Percentiles rank a stretch among this genome's conserved stretches.
phyloP scores from a whole-genome alignment of 2,113 vertebrate genomes.

The Pampusana beccarii region DNA sequence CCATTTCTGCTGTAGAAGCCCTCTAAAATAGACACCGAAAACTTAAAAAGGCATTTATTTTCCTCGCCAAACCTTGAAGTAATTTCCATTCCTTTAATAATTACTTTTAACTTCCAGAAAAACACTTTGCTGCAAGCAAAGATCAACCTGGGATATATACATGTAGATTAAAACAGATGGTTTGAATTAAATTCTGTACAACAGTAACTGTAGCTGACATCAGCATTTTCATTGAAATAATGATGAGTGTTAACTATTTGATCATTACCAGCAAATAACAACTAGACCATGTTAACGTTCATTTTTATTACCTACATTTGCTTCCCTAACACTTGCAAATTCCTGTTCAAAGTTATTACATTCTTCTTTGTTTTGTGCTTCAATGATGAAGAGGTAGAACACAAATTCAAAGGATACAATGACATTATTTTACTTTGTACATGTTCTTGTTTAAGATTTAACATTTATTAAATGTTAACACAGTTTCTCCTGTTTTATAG shows the following conservation, averaged over 20 bases:
- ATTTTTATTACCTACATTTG: no score
- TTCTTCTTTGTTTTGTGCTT: background rate
- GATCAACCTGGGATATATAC: background rate
- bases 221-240: background rate
- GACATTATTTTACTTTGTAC: background rate
- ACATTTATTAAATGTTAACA: background rate
- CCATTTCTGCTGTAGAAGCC: background rate
- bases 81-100: constrained; percentile 53
- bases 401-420: background rate
- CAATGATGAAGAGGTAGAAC: background rate
- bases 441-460: background rate
- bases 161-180: background rate
- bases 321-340: background rate
- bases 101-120: constrained; percentile 18
- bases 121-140: background rate
- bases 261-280: background rate
- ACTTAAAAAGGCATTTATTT: background rate
- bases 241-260: background rate
- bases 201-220: background rate
- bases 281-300: background rate
- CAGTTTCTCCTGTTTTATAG: background rate
- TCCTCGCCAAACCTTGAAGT: constrained; percentile 19
- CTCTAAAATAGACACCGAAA: background rate
- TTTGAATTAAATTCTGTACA: constrained; percentile 12
- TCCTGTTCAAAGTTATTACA: background rate